These are phyloP conservation scores for Lethocerus indicus DNA, from an alignment of 1,140 invertebrate genomes.

Conservation along the genomic window DNA sequence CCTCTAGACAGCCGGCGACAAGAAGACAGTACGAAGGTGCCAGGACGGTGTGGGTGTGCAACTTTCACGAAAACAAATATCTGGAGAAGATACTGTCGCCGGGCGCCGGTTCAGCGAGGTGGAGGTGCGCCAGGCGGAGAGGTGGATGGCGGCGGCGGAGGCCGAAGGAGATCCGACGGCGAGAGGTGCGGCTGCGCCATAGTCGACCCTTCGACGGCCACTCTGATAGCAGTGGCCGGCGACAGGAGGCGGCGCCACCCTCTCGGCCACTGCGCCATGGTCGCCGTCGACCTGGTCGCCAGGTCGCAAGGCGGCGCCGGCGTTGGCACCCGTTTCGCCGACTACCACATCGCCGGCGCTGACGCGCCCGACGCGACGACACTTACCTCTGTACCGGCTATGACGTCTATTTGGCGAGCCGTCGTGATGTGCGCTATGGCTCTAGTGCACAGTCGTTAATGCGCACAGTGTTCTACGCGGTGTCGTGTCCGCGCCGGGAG, in stretches of 20 bases:
- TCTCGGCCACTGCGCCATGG: slow-evolving; percentile 69
- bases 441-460: slow-evolving; percentile 73
- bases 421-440: slow-evolving; percentile 89
- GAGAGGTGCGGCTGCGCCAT: slow-evolving; percentile 38
- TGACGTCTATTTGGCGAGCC: slow-evolving; percentile 75
- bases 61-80: slow-evolving; percentile 63
- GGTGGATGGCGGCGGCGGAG: slow-evolving; percentile 40
- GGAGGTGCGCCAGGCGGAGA: too few relatives aligned
- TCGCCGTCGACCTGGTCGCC: slow-evolving; percentile 71
- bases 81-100: slow-evolving; percentile 48
- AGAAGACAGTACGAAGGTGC: slow-evolving; percentile 45
- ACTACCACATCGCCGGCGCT: neutral
- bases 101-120: too few relatives aligned
- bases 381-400: slow-evolving; percentile 82
- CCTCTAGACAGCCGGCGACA: too few relatives aligned
- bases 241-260: slow-evolving; percentile 44
- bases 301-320: slow-evolving; percentile 62
- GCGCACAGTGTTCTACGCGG: slow-evolving; percentile 67
- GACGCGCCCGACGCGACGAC: slow-evolving; percentile 19
- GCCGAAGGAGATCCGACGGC: slow-evolving; percentile 19
- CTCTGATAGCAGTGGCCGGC: slow-evolving; percentile 44
- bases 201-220: slow-evolving; percentile 42
- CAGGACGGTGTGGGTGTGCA: slow-evolving; percentile 57
- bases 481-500: slow-evolving; percentile 39
- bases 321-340: slow-evolving; percentile 29